Percentiles rank a stretch among this genome's conserved stretches.
Conservation (phyloP, 2,797 vertebrate species). For the Dendrocincla fuliginosa region DNA sequence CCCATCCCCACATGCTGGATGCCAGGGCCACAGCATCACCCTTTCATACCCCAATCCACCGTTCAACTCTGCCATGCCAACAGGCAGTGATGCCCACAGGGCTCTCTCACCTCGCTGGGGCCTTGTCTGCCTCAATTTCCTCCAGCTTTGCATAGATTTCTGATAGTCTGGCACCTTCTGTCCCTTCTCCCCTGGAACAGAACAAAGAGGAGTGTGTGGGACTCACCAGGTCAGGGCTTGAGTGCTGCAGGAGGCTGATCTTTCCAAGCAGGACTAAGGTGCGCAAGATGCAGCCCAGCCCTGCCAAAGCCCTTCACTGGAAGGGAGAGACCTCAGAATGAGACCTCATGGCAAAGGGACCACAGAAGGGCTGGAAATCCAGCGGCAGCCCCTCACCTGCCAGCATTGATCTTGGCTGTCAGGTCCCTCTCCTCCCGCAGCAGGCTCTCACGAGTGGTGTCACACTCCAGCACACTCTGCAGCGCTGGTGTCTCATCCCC, state of each 20-base stretch:
- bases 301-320: background rate
- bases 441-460: conserved; percentile 85
- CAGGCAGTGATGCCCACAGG: background rate
- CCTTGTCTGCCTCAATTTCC: conserved; percentile 97
- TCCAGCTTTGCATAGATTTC: conserved; percentile 92
- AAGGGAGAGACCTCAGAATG: background rate
- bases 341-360: rapidly evolving
- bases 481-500: conserved; percentile 89
- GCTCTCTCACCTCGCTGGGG: conserved; percentile 87
- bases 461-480: conserved; percentile 93
- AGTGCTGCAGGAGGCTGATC: background rate
- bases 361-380: background rate
- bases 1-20: background rate
- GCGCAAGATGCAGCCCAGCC: background rate
- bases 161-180: conserved; percentile 85
- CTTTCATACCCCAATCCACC: background rate
- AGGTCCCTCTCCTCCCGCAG: conserved; percentile 84
- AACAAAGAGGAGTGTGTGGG: background rate
- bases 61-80: background rate
- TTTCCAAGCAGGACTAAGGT: background rate
- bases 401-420: conserved; percentile 83
- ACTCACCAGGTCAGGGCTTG: background rate
- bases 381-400: conserved; percentile 78
- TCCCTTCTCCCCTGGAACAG: conserved; percentile 82
- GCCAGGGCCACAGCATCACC: background rate